phyloP scores from a whole-genome alignment of 2,888 invertebrate genomes.

The Cephonodes hylas region DNA sequence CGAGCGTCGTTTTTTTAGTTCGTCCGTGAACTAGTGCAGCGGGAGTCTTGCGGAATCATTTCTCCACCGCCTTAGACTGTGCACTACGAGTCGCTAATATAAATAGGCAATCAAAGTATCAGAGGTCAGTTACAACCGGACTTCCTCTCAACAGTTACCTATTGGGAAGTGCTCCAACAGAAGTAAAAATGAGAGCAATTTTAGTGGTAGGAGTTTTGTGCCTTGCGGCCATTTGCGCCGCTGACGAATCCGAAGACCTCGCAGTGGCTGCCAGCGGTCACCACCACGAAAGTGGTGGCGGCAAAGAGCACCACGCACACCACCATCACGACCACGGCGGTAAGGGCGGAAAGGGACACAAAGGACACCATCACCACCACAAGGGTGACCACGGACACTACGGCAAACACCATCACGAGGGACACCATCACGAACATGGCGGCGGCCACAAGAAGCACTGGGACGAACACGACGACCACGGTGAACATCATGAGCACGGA shows the following conservation, averaged over 20 bases:
- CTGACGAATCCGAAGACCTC: conserved; percentile 54
- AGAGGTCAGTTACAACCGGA: conserved; percentile 69
- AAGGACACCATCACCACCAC: conserved; percentile 88
- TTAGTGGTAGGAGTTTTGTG: conserved; percentile 60
- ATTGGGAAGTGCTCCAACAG: conserved; percentile 29
- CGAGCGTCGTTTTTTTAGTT: conserved; percentile 38
- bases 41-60: conserved; percentile 73
- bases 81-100: conserved; percentile 57
- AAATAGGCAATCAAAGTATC: conserved; percentile 63
- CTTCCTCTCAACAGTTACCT: conserved; percentile 55
- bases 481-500: conserved; percentile 88
- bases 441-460: conserved; percentile 90
- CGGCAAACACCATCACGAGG: conserved; percentile 88
- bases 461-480: conserved; percentile 87
- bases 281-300: conserved; percentile 83
- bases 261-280: conserved; percentile 76
- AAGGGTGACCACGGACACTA: conserved; percentile 89
- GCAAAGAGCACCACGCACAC: conserved; percentile 83
- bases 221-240: conserved; percentile 60
- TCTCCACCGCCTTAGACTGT: conserved; percentile 56
- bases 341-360: conserved; percentile 88
- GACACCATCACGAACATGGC: conserved; percentile 87
- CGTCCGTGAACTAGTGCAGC: conserved; percentile 69
- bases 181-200: conserved; percentile 57
- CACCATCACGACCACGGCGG: conserved; percentile 87